Conservation (phyloP, 2,797 vertebrate genomes). For the Hippopotamyrus pictus region DNA sequence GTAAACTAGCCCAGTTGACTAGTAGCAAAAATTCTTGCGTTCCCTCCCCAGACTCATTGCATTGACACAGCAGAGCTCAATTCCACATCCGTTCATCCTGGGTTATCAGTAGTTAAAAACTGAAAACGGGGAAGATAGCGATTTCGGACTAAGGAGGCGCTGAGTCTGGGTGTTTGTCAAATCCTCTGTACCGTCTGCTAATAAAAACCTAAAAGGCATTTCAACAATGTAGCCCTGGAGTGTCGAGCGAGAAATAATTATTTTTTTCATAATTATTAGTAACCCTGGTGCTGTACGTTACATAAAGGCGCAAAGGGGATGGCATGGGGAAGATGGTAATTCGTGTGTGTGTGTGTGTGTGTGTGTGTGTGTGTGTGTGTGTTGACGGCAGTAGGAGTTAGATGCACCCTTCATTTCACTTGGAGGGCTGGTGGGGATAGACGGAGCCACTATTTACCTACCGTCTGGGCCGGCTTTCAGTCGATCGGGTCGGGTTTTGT, state of each 20-base stretch:
- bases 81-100: background rate
- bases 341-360: background rate
- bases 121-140: background rate
- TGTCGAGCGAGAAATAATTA: background rate
- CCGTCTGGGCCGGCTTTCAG: background rate
- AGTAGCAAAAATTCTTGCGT: background rate
- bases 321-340: background rate
- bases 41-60: background rate
- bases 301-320: background rate
- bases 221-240: background rate
- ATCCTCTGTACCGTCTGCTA: background rate
- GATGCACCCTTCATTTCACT: background rate
- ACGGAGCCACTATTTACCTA: background rate
- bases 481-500: background rate
- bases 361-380: background rate
- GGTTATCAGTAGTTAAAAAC: background rate
- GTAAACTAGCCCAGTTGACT: background rate
- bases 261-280: background rate
- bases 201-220: background rate
- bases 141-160: background rate
- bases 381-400: background rate
- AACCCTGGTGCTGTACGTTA: background rate
- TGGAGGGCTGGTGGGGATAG: background rate
- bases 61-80: background rate
- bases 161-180: background rate